Percentiles rank a stretch among this genome's conserved stretches.
These are phyloP conservation scores for Hippocampus guttulatus DNA, from an alignment of 2,113 vertebrate genomes.

Conservation along the genomic window DNA sequence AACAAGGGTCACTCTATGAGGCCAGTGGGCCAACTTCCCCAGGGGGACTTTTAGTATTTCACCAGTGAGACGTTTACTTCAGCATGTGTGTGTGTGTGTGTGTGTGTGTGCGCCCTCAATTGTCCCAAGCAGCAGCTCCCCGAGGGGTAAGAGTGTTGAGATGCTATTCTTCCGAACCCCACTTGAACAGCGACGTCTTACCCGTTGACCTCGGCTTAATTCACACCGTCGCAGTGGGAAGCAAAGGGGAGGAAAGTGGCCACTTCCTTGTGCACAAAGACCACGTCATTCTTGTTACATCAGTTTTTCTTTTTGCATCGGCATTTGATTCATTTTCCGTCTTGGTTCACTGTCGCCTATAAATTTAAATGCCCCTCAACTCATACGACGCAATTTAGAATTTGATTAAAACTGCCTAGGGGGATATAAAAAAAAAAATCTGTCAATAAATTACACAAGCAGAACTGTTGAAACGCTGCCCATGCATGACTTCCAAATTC, in stretches of 20 bases:
- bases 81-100: slow-evolving; percentile 32
- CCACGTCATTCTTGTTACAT: slow-evolving; percentile 18
- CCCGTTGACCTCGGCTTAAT: slow-evolving; percentile 37
- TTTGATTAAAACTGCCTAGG: too few relatives aligned
- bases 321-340: too few relatives aligned
- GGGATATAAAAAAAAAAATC: too few relatives aligned
- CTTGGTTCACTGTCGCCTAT: too few relatives aligned
- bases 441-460: too few relatives aligned
- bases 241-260: slow-evolving; percentile 28
- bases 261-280: slow-evolving; percentile 42
- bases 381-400: too few relatives aligned
- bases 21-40: slow-evolving; percentile 61
- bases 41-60: slow-evolving; percentile 47
- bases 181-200: slow-evolving; percentile 45
- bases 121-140: slow-evolving; percentile 36
- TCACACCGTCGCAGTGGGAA: slow-evolving; percentile 13
- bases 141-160: slow-evolving; percentile 68
- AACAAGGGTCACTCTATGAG: slow-evolving; percentile 63
- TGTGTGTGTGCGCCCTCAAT: slow-evolving; percentile 6
- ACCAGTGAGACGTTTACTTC: slow-evolving; percentile 60
- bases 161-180: slow-evolving; percentile 40
- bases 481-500: too few relatives aligned
- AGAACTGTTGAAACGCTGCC: too few relatives aligned
- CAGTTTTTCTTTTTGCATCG: too few relatives aligned
- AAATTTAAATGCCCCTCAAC: too few relatives aligned